Evolutionary conservation across 1,140 invertebrate genomes (phyloP).

Genomic region (Grapholita molesta): DNA sequence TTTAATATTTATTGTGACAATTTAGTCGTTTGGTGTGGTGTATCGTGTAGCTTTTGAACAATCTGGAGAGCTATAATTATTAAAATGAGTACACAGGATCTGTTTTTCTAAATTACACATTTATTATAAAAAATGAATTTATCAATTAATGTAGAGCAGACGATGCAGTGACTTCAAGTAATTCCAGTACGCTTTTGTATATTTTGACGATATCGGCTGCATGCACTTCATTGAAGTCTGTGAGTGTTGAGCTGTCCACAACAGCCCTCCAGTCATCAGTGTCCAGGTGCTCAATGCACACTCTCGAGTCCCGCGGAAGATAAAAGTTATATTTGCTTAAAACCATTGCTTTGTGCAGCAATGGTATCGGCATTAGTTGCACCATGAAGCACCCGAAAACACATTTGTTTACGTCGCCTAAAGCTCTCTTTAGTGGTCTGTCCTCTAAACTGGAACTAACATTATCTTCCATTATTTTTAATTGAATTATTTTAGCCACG

Average conservation of each 20-base stretch:
- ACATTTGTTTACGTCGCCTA: background rate
- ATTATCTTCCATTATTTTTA: background rate
- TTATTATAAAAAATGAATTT: background rate
- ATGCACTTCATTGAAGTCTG: constrained; percentile 1
- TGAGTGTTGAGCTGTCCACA: background rate
- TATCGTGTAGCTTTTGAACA: background rate
- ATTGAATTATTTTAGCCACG: background rate
- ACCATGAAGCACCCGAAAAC: background rate
- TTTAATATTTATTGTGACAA: no score
- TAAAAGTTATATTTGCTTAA: background rate
- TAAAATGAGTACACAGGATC: background rate
- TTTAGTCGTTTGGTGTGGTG: no score
- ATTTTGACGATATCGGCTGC: background rate
- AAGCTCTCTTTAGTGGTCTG: background rate
- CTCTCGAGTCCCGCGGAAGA: background rate
- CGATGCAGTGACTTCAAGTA: background rate
- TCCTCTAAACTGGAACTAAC: background rate
- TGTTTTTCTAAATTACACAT: background rate
- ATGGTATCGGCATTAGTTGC: background rate
- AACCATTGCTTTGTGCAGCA: background rate
- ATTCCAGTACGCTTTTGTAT: background rate
- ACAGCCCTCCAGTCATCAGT: background rate
- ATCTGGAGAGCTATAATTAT: background rate
- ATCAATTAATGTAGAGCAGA: background rate
- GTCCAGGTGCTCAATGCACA: background rate